A percentile compares a stretch with the other conserved stretches of the same genome.
These are phyloP conservation scores for Cheilosia vernalis DNA, from an alignment of 2,888 invertebrate species.

Conservation along the genomic window DNA sequence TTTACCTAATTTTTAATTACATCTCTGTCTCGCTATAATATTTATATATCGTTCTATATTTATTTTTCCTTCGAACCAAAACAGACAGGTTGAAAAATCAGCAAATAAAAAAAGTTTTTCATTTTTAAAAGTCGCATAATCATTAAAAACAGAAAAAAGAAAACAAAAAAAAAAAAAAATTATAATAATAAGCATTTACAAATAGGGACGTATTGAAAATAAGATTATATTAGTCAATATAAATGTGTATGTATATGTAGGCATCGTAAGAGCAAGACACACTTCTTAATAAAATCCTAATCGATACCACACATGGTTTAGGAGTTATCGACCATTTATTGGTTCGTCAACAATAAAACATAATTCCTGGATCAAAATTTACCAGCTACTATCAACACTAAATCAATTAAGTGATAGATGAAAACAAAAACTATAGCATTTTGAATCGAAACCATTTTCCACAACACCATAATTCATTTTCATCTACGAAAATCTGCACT, in stretches of 20 bases:
- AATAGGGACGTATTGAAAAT: slow-evolving; percentile 44
- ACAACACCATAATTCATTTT: not conserved
- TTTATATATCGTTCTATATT: slow-evolving; percentile 10
- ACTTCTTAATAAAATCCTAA: slow-evolving; percentile 12
- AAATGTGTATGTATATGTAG: slow-evolving; percentile 41
- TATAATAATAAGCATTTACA: slow-evolving; percentile 6
- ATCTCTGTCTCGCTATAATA: slow-evolving; percentile 12
- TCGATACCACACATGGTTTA: not conserved
- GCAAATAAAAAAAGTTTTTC: slow-evolving; percentile 30
- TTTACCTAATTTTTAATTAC: slow-evolving; percentile 17
- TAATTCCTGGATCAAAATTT: not conserved
- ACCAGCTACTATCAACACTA: not conserved
- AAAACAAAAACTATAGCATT: not conserved
- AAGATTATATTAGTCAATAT: slow-evolving; percentile 58
- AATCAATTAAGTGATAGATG: slow-evolving; percentile 21
- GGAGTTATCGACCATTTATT: not conserved
- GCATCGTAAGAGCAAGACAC: slow-evolving; percentile 29
- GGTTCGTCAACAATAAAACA: not conserved
- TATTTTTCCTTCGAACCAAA: slow-evolving; percentile 51
- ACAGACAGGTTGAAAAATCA: slow-evolving; percentile 37
- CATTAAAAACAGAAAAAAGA: slow-evolving; percentile 34
- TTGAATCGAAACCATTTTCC: not conserved
- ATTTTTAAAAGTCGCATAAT: slow-evolving; percentile 49
- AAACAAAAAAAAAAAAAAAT: slow-evolving; percentile 7
- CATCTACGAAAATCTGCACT: slow-evolving; percentile 12